Evolutionary conservation across 2,113 vertebrate species (phyloP).

Genomic region (Sylvietta virens): DNA sequence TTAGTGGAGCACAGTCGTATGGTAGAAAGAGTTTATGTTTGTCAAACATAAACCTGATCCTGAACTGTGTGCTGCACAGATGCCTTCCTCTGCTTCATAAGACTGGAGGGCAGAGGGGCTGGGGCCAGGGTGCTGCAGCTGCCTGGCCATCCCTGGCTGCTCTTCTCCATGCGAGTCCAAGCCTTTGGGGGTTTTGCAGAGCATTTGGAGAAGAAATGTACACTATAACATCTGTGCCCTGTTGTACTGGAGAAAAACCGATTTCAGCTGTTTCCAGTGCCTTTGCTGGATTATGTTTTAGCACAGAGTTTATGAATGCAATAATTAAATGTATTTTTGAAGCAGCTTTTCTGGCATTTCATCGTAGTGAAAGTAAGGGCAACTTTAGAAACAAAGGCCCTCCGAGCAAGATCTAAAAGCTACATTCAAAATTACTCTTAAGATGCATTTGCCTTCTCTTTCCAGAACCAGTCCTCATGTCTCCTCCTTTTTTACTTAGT

Average conservation of each 20-base stretch:
- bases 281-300: background rate
- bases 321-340: background rate
- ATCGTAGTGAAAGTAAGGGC: background rate
- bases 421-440: background rate
- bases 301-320: background rate
- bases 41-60: background rate
- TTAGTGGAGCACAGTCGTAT: background rate
- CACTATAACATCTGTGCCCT: background rate
- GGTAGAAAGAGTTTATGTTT: background rate
- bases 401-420: background rate
- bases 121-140: background rate
- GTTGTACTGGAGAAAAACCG: background rate
- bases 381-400: background rate
- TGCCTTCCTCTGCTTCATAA: background rate
- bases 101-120: background rate
- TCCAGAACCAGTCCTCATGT: background rate
- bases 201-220: rapidly evolving
- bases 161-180: background rate
- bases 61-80: background rate
- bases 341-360: background rate
- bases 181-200: background rate
- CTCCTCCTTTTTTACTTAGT: background rate
- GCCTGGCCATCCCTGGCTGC: background rate
- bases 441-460: background rate
- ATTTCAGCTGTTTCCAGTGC: background rate